Percentiles rank a stretch among this genome's conserved stretches.
phyloP scores from a whole-genome alignment of 2,797 vertebrate genomes.

The Adelosebastes latens region DNA sequence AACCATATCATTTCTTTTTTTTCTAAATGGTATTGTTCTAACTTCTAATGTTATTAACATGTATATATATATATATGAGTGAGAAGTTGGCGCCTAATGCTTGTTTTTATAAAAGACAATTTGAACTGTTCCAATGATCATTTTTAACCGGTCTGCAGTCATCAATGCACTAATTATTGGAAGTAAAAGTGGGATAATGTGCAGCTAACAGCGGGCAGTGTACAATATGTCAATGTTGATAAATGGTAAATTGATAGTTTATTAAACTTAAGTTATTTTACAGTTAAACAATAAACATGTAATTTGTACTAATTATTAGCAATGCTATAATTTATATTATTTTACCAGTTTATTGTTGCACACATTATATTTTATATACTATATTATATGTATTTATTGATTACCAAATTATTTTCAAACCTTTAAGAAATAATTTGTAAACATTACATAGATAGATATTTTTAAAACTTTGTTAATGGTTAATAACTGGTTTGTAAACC shows the following conservation, averaged over 20 bases:
- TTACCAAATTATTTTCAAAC: too few relatives aligned
- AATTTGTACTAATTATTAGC: too few relatives aligned
- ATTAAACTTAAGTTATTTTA: background rate
- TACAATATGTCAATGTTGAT: constrained; percentile 58
- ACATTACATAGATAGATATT: too few relatives aligned
- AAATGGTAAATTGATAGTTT: background rate
- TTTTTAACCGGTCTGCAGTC: constrained; percentile 9
- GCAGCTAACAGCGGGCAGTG: constrained; percentile 34
- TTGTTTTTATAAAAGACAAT: constrained; percentile 27
- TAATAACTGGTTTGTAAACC: too few relatives aligned
- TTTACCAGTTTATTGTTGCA: too few relatives aligned
- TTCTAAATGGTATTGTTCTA: constrained; percentile 3
- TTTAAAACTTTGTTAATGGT: too few relatives aligned
- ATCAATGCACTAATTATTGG: background rate
- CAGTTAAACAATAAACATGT: background rate
- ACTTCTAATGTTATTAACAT: constrained; percentile 10
- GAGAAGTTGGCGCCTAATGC: background rate
- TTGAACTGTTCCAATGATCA: background rate
- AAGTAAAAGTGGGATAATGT: background rate
- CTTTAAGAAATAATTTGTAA: too few relatives aligned
- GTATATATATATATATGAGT: constrained; percentile 31
- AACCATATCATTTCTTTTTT: background rate
- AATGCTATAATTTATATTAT: too few relatives aligned
- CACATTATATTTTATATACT: too few relatives aligned
- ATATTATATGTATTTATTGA: too few relatives aligned